Percentiles rank a stretch among this genome's conserved stretches.
phyloP scores from a whole-genome alignment of 2,888 invertebrate species.

The Anticlea derivata region DNA sequence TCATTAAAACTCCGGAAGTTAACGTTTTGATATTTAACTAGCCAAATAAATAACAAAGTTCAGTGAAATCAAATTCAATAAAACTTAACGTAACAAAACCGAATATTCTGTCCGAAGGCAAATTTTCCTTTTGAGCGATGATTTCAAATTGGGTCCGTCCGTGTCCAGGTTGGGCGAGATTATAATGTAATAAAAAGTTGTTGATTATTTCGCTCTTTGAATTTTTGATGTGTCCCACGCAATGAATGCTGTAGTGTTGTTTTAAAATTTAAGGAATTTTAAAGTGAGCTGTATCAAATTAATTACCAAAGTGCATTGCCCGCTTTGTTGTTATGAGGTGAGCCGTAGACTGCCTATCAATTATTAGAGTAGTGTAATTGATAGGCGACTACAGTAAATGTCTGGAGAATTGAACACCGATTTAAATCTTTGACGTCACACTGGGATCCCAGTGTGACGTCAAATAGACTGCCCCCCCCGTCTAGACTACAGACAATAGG shows the following conservation, averaged over 20 bases:
- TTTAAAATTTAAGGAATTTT: slow-evolving; percentile 1
- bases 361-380: slow-evolving; percentile 26
- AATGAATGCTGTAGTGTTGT: neutral
- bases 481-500: slow-evolving; percentile 64
- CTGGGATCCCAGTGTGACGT: slow-evolving; percentile 52
- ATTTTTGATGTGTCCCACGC: slow-evolving; percentile 1
- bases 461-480: slow-evolving; percentile 47
- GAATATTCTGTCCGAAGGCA: slow-evolving; percentile 16
- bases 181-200: slow-evolving; percentile 20
- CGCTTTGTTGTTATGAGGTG: slow-evolving; percentile 8
- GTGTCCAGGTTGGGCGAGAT: slow-evolving; percentile 16
- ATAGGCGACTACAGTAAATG: slow-evolving; percentile 37
- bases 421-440: slow-evolving; percentile 51
- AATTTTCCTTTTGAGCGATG: slow-evolving; percentile 21
- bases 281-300: neutral
- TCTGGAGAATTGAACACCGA: slow-evolving; percentile 44
- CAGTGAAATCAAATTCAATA: slow-evolving; percentile 25
- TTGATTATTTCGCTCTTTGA: slow-evolving; percentile 3
- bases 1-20: neutral
- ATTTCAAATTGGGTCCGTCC: slow-evolving; percentile 26
- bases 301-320: slow-evolving; percentile 6
- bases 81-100: slow-evolving; percentile 22
- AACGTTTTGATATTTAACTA: neutral
- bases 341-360: slow-evolving; percentile 16
- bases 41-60: slow-evolving; percentile 19